Evolutionary conservation across 2,888 invertebrate species (phyloP), one percentile per base, ranked within the genome.

Genomic region (Pelosia muscerda): DNA sequence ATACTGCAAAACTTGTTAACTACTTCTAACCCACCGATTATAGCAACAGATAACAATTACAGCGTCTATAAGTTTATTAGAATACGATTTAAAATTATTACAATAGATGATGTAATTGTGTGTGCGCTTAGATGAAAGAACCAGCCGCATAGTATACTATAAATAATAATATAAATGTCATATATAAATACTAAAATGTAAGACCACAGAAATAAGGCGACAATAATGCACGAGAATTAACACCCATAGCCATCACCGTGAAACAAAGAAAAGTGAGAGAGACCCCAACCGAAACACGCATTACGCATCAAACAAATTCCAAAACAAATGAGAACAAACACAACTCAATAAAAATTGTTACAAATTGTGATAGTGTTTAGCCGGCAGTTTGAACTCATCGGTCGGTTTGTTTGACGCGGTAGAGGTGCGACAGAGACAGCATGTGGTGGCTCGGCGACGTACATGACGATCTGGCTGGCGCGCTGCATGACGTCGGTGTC

Each of bases 401-500:
- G 34, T 38, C 58, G 25, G 61, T 86, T 91, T 91, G 92, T 92
- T 92, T 90, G 91, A 92, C 86, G 90, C 9, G 54, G 22, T 19
- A 31, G 62, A 90, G 84, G 69, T 84, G 70, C 82, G 84, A 66
- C 58, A 63, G 53, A 55, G 54, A 67, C 59, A 63, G 82, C 77
- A 76, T 73, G 82, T 68, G 75, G 57, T 26, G 22, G 78, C 78
- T 77, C 77, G 79, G 83, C 85, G 63, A 92, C 97, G 96, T 97
- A 97, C 97, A 97, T 97, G 92, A 97, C 97, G 92, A 97, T 97
- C 94, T 97, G 97, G 96, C 97, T 97, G 91, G 97, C 97, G 91
- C 97, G 96, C 95, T 97, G 97, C 96, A 97, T 96, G 85, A 97
- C 97, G 91, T 97, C 96, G 84, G 97, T 96, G 93, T 97, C 97